Percentiles rank a stretch among this genome's conserved stretches.
These are phyloP conservation scores for Trissonchulus latispiculum DNA, from an alignment of 2,888 invertebrate species.

Conservation along the genomic window DNA sequence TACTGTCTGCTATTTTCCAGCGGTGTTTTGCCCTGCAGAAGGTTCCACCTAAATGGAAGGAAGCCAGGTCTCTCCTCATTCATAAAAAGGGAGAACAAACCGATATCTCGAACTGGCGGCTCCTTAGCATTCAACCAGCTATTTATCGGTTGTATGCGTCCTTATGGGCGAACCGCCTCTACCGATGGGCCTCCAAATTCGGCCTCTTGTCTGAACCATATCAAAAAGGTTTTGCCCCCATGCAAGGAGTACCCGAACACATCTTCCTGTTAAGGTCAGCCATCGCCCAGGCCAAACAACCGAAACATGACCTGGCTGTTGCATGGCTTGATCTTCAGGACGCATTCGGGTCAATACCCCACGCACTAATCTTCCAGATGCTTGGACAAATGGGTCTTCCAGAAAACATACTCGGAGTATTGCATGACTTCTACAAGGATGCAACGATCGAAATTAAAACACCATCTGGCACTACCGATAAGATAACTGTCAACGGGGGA, in stretches of 20 bases:
- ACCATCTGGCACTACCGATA: conserved; percentile 21
- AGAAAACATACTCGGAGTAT: not conserved
- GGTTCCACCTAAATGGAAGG: not conserved
- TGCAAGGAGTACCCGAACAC: not conserved
- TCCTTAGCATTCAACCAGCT: not conserved
- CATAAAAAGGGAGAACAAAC: not conserved
- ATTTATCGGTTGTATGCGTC: not conserved
- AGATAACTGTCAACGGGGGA: conserved; percentile 30
- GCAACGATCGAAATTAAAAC: not conserved
- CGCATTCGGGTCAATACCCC: not conserved
- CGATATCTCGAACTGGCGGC: not conserved
- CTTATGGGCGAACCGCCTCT: not conserved
- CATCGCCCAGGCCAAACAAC: not conserved
- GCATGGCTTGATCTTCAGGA: not conserved
- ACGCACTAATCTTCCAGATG: not conserved
- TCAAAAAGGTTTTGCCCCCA: not conserved
- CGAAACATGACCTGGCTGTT: not conserved
- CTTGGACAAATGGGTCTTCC: not conserved
- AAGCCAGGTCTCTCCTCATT: not conserved
- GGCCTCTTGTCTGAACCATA: not conserved
- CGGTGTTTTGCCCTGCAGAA: not conserved
- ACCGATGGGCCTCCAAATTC: not conserved
- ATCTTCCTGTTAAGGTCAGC: not conserved
- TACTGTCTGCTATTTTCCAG: not conserved
- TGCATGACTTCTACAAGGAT: conserved; percentile 19